Evolutionary conservation across 2,113 vertebrate species (phyloP), one percentile per base, ranked within the genome.

Genomic region (Osmerus mordax): DNA sequence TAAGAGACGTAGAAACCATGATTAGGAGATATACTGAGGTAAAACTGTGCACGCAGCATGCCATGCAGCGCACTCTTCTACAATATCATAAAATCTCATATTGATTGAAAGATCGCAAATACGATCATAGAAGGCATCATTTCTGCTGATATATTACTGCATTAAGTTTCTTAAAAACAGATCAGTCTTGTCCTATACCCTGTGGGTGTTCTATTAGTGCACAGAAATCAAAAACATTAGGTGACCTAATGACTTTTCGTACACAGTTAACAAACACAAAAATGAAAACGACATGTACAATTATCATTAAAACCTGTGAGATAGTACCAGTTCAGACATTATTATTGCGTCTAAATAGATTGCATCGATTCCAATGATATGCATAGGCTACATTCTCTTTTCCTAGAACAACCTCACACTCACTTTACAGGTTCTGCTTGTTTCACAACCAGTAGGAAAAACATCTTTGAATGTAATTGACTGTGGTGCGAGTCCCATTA

Each of bases 381-480:
- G 71, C 76, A 78, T 74, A 63, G 56, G 29, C 71, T 29, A 28
- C 60, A n/a, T 32, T 19, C 56, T 59, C 28, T 62, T 71, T 63
- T 19, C 47, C 64, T 77, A 67, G 23, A 77, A 63, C 56, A 61
- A 72, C 72, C 58, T 41, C 70, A 63, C 21, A 72, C 58, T 56
- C 60, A 36, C 62, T 61, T 25, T 56, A 19, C 12, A 21, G 54
- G 29, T 41, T 67, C 28, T 18, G n/a, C 15, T 69, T 28, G 64
- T 41, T 62, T 69, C 8, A 59, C 52, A 28, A 62, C 60, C 53
- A 75, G 65, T 72, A 65, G 18, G 54, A 19, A 62, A 28, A 71
- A 66, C 13, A 19, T 55, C 16, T 75, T 29, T 19, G 21, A 65
- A 32, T 65, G 23, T 55, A 61, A 41, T 41, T 19, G 60, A 32